phyloP scores from a whole-genome alignment of 2,113 vertebrate species.

The Crotalus tigris region DNA sequence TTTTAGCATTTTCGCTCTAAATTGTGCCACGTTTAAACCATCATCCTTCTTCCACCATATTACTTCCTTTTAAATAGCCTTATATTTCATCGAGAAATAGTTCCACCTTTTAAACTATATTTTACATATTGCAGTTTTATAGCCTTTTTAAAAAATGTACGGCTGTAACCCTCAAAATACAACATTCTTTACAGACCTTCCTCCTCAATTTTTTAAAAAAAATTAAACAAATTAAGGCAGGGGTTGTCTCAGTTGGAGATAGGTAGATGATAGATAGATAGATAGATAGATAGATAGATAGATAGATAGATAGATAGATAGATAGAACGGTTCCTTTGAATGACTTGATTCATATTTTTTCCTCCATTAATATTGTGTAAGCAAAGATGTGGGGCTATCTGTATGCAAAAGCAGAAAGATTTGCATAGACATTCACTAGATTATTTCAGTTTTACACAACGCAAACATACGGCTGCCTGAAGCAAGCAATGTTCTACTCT shows the following conservation, averaged over 20 bases:
- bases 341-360: not conserved
- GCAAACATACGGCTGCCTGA: not conserved
- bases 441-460: constrained; percentile 7
- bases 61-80: constrained; percentile 39
- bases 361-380: not conserved
- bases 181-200: not conserved
- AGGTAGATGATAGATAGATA: not conserved
- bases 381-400: not conserved
- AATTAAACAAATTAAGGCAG: not conserved
- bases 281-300: not conserved
- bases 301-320: not conserved
- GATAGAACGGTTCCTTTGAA: not conserved
- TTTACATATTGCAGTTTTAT: constrained; percentile 27
- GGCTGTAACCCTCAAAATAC: not conserved
- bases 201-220: not conserved
- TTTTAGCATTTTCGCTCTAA: constrained; percentile 59
- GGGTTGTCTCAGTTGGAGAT: not conserved
- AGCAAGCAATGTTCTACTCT: not conserved
- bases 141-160: not conserved
- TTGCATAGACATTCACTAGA: not conserved
- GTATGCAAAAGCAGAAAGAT: not conserved
- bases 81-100: constrained; percentile 30
- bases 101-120: constrained; percentile 37
- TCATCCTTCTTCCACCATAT: constrained; percentile 47
- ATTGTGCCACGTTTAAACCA: constrained; percentile 51